phyloP scores from a whole-genome alignment of 2,113 vertebrate species.

The Girardinichthys multiradiatus region DNA sequence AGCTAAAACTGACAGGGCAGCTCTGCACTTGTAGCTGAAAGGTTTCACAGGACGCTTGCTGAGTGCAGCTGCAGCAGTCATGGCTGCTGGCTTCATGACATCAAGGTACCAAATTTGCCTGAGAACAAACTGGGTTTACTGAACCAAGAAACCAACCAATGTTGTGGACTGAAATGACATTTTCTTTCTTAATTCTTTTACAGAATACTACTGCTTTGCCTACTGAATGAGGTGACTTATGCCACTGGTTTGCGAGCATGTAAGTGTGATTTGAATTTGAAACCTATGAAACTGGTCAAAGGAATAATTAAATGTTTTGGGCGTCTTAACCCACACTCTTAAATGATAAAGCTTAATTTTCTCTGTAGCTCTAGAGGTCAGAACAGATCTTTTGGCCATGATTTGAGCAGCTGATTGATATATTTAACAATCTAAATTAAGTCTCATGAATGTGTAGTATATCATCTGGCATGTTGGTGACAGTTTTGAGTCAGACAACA shows the following conservation, averaged over 20 bases:
- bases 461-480: too few relatives aligned
- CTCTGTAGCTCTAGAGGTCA: too few relatives aligned
- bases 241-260: conserved; percentile 18
- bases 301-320: background rate
- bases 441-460: too few relatives aligned
- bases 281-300: background rate
- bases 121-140: background rate
- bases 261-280: conserved; percentile 3
- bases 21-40: background rate
- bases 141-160: background rate
- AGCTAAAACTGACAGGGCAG: conserved; percentile 12
- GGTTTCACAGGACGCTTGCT: background rate
- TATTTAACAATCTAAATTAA: too few relatives aligned
- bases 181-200: background rate
- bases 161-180: background rate
- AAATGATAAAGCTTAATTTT: background rate
- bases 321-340: background rate
- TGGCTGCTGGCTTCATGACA: conserved; percentile 6
- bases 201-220: conserved; percentile 27
- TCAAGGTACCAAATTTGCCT: background rate
- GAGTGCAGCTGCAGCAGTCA: conserved; percentile 17
- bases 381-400: too few relatives aligned
- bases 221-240: conserved; percentile 10
- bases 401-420: too few relatives aligned
- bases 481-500: too few relatives aligned